Base-by-base conservation (phyloP, 2,113 vertebrate genomes). In the Grammomys dolichurus region DNA sequence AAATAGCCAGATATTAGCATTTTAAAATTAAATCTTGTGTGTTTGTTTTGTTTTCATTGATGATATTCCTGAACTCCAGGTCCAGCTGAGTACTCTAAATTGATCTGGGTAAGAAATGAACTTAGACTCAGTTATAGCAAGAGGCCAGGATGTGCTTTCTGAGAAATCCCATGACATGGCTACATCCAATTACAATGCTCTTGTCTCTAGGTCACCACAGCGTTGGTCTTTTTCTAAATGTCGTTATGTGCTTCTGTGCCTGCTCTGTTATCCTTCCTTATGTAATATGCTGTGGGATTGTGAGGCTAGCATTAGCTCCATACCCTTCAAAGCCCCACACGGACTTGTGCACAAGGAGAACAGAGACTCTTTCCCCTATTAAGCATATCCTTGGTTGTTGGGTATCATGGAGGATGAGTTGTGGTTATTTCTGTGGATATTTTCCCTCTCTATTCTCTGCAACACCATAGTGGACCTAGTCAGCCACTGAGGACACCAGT, bases 71-170 rank as follows among this genome's bases (percentile, higher is more conserved):
- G 60, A 93, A 93, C 82, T 84, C 58, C 54, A 87, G n/a, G 43
- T 93, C 67, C 95, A 51, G 87, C 19, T 86, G 76, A 92, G 54
- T 77, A 54, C 14, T 94, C 28, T 60, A 94, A 70, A 97, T 96
- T 88, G 70, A 94, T 96, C 81, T 95, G 31, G 24, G 76, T 94
- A 90, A 89, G 80, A 96, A 96, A 95, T 95, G 60, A 96, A 94
- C 70, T 93, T 92, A 90, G 91, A 95, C 88, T 95, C 91, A 72
- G 70, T 94, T 95, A 81, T n/a, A 65, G 19, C 31, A 69, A 51
- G 16, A 89, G 67, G 82, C 82, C 75, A 88, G 72, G 54, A 40
- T 80, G 51, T 92, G 70, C 60, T 92, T 95, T 96, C 95, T 90
- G 90, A 90, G 93, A 94, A 63, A 92, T 56, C 54, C 70, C 92